A percentile compares a stretch with the other conserved stretches of the same genome.
Evolutionary conservation across 92 coral and sea anemone genomes (phyloP).

Genomic region (Actinostola sp.): DNA sequence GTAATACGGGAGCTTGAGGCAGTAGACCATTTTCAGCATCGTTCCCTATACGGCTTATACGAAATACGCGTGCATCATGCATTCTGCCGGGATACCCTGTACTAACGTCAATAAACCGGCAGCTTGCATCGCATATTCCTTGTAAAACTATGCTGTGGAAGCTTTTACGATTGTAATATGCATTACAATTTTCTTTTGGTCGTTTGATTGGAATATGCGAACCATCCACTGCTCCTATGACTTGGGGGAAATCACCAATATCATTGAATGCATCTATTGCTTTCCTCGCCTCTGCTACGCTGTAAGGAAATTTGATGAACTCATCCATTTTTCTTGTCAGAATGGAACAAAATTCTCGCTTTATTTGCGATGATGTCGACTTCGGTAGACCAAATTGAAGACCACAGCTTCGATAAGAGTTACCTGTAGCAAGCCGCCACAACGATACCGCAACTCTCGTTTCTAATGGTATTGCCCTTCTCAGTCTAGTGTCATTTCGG

Average conservation of each 20-base stretch:
- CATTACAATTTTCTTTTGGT: conserved; percentile 1
- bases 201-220: conserved; percentile 3
- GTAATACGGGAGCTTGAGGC: background rate
- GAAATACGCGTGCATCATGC: conserved; percentile 6
- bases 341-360: conserved; percentile 1
- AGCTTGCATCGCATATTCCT: background rate
- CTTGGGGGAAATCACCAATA: background rate
- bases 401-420: no score
- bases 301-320: background rate
- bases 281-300: conserved; percentile 3
- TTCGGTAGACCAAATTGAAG: no score
- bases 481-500: no score
- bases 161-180: background rate
- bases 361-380: background rate
- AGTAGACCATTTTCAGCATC: conserved; percentile 1
- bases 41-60: background rate
- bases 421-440: no score
- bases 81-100: conserved; percentile 7
- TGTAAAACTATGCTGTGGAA: conserved; percentile 2
- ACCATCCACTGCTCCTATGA: conserved; percentile 4
- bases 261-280: background rate
- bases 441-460: no score
- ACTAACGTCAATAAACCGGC: background rate
- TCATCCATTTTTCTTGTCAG: conserved; percentile 2
- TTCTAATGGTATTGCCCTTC: no score